Evolutionary conservation across 30 jellyfish, hydroid and myxozoan species (phyloP), one percentile per base, ranked within the genome.

Genomic region (Clytia hemisphaerica): DNA sequence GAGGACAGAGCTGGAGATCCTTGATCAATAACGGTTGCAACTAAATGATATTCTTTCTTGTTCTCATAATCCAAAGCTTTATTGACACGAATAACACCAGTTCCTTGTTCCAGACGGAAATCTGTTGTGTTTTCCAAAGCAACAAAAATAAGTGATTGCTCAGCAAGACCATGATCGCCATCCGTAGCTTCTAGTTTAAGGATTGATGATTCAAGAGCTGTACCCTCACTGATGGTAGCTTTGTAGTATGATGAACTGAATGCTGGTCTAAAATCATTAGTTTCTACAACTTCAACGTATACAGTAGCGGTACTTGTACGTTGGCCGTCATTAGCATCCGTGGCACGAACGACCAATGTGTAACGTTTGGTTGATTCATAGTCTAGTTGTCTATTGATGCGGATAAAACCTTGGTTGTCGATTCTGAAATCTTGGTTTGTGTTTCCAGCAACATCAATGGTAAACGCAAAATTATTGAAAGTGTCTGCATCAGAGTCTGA

Each of bases 141-240:
- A 27, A 67, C 21, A 61, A 55, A 88, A 10, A 65, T 30, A n/a
- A 81, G 36, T 18, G 55, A 42, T 45, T 78, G 55, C 35, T 57
- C 37, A 16, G n/a, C 40, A 1, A 71, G 47, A 4, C 92, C 79
- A 12, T 61, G 63, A 49, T 88, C 97, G 6, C 46, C 61, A 58
- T 88, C 97, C n/a, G 93, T 72, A 16, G 95, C 97, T 4, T 33
- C 26, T 10, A 80, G 78, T 42, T 46, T 85, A 37, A 77, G 63
- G 48, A 85, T 65, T 49, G 49, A 73, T 26, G 50, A 21, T 6
- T 74, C 55, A 2, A 45, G 36, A 53, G 63, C 73, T 22, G 77
- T 76, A 48, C 75, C 55, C 50, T 88, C 97, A 12, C 86, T 82
- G 9, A 88, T 80, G 21, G 85, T 49, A 6, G 45, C 87, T 12